Conservation (phyloP, 2,113 vertebrate species). For the Pollachius pollachius region DNA sequence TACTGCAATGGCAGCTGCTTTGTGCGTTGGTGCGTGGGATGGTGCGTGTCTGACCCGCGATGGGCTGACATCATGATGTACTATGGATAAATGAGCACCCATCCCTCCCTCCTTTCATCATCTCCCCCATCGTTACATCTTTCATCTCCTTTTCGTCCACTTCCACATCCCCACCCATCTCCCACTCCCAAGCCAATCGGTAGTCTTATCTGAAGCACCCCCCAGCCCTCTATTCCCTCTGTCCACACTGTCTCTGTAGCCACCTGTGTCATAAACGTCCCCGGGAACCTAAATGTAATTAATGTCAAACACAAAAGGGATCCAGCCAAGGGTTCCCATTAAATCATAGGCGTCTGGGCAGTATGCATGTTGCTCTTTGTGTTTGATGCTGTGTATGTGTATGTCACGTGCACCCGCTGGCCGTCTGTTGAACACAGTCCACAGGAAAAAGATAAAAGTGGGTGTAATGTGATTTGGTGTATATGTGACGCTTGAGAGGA, state of each 20-base stretch:
- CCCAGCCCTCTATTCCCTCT: background rate
- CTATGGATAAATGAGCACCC: too few relatives aligned
- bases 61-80: too few relatives aligned
- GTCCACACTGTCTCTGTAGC: background rate
- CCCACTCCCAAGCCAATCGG: slow-evolving; percentile 12
- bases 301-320: slow-evolving; percentile 28
- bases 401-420: slow-evolving; percentile 18
- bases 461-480: background rate
- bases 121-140: background rate
- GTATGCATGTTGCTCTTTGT: slow-evolving; percentile 22
- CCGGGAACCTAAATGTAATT: slow-evolving; percentile 53
- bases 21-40: too few relatives aligned
- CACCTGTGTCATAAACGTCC: slow-evolving; percentile 43
- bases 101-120: background rate
- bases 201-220: slow-evolving; percentile 8
- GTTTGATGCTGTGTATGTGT: slow-evolving; percentile 45
- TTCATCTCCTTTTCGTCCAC: background rate
- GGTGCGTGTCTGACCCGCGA: too few relatives aligned
- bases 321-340: slow-evolving; percentile 45
- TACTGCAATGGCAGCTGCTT: too few relatives aligned
- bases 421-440: background rate
- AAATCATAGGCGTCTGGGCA: slow-evolving; percentile 36
- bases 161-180: slow-evolving; percentile 3
- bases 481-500: background rate
- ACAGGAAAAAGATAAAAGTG: background rate